These are phyloP conservation scores for Oscarella lobularis DNA, from an alignment of 37 sponge, comb jelly and placozoan genomes.

Conservation along the genomic window DNA sequence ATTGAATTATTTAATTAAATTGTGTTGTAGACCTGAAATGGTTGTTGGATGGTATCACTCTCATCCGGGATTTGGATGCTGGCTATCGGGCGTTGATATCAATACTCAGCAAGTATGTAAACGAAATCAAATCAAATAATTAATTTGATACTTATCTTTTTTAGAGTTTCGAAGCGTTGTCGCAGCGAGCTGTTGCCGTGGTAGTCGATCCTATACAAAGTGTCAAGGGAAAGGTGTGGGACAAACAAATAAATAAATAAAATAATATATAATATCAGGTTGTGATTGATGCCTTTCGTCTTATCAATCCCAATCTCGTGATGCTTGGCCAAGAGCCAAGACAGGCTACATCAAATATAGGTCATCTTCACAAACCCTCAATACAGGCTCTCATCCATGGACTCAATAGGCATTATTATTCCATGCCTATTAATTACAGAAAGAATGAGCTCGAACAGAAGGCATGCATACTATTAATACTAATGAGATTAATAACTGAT, in stretches of 20 bases:
- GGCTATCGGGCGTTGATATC: conserved; percentile 98
- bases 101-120: conserved; percentile 75
- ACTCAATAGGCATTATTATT: conserved; percentile 92
- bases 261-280: conserved; percentile 26
- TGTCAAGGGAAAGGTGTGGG: conserved; percentile 62
- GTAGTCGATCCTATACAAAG: conserved; percentile 99
- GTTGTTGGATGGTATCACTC: conserved; percentile 99
- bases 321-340: conserved; percentile 87
- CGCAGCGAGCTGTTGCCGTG: conserved; percentile 89
- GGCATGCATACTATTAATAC: conserved; percentile 8
- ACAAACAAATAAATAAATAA: background rate
- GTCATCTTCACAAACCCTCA: conserved; percentile 96
- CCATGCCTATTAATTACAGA: conserved; percentile 90
- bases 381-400: conserved; percentile 99
- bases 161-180: conserved; percentile 97
- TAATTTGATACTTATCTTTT: background rate
- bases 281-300: conserved; percentile 96
- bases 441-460: conserved; percentile 99
- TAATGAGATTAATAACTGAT: background rate
- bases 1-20: background rate
- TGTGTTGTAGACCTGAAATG: conserved; percentile 99
- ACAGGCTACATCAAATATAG: conserved; percentile 96
- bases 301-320: conserved; percentile 82
- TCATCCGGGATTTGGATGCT: conserved; percentile 99
- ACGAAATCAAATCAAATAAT: background rate